Base-by-base conservation (phyloP, 23 tunicate genomes). In the Botrylloides violaceus region DNA sequence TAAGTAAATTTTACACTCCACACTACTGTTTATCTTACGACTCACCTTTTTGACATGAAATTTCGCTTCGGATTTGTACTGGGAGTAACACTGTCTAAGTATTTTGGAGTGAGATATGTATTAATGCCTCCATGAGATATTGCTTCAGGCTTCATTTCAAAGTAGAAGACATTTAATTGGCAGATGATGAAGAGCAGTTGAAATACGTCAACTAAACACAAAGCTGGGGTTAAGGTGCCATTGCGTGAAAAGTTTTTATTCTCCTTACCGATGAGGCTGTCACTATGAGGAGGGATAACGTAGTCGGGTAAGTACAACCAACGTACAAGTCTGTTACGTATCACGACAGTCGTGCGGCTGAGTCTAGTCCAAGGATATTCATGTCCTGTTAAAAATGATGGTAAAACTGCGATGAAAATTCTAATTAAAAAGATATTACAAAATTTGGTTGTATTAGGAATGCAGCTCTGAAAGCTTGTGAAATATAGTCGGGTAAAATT, bases 281-380 rank as follows among this genome's bases (percentile, higher is more conserved):
- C 74, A 33, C 76, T 70, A 34, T 68, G 27, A 9, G 60, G 75
- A 0, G 48, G 30, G 21, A 80, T 58, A 24, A 80, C 31, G 68
- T 77, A 88, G 66, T 88, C 96, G 12, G 96, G 96, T 19, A 88
- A 68, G 71, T 76, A 73, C 38, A 88, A 33, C 96, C 96, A 88
- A 15, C 65, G 39, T 23, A 88, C 78, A 38, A 88, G 62, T 29
- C 96, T 75, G 66, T 82, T 64, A 27, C 88, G 70, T 18, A 76
- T 48, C 27, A 62, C 70, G 31, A n/a, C 58, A 25, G 74, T 6
- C 29, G 74, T 2, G 30, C 37, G 56, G 9, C 1, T 19, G 1
- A 72, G 50, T 55, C 27, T 6, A 15, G 77, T 55, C 77, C 77
- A 72, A 24, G 77, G 77, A 43, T 68, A 68, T 68, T 68, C 74